phyloP scores from a whole-genome alignment of 30 jellyfish, hydroid and myxozoan genomes.

The Turritopsis rubra region DNA sequence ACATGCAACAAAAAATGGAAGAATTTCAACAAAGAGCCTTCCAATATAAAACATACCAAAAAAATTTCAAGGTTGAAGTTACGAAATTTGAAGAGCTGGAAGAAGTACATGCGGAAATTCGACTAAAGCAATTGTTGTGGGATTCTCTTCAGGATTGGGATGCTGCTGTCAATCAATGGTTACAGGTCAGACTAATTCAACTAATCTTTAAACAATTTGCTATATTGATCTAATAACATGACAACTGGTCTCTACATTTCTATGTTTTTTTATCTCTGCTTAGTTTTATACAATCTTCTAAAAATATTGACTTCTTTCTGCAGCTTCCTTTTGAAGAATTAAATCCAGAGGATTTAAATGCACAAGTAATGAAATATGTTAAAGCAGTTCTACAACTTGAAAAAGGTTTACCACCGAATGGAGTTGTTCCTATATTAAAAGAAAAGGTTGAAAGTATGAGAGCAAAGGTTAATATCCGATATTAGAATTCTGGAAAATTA shows the following conservation, averaged over 20 bases:
- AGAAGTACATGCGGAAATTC: slow-evolving; percentile 78
- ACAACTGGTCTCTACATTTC: too few relatives aligned
- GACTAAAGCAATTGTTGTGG: slow-evolving; percentile 88
- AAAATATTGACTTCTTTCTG: not conserved
- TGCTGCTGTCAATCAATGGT: slow-evolving; percentile 59
- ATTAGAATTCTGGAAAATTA: not conserved
- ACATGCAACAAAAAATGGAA: slow-evolving; percentile 57
- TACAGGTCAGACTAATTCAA: slow-evolving; percentile 55
- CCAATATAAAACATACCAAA: slow-evolving; percentile 78
- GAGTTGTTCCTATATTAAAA: slow-evolving; percentile 92
- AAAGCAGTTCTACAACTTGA: slow-evolving; percentile 83
- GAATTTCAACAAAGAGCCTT: slow-evolving; percentile 52
- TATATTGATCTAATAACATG: too few relatives aligned
- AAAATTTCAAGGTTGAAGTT: slow-evolving; percentile 92
- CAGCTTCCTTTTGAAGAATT: slow-evolving; percentile 70
- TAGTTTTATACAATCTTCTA: too few relatives aligned
- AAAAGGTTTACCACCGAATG: slow-evolving; percentile 97
- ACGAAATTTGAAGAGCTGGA: slow-evolving; percentile 88
- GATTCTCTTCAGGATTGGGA: slow-evolving; percentile 87
- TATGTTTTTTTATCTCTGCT: too few relatives aligned
- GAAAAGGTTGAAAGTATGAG: slow-evolving; percentile 90
- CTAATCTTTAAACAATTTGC: too few relatives aligned
- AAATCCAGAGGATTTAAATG: slow-evolving; percentile 65
- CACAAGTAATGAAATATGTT: slow-evolving; percentile 87
- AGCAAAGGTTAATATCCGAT: slow-evolving; percentile 57